Percentiles rank a stretch among this genome's conserved stretches.
phyloP scores from a whole-genome alignment of 2,797 vertebrate genomes.

The Lemur catta region DNA sequence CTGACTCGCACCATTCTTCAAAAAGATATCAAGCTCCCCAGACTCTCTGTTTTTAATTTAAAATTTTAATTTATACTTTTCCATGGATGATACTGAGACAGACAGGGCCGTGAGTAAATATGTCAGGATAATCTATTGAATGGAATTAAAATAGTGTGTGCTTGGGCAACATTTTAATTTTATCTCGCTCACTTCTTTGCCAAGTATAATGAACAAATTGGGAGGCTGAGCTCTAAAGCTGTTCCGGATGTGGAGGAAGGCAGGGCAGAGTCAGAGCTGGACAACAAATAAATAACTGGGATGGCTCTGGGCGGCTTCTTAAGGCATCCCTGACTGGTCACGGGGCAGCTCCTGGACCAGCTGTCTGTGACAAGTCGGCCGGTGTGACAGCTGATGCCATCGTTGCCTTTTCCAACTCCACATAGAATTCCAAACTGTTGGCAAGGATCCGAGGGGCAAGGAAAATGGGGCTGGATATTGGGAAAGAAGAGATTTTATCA shows the following conservation, averaged over 20 bases:
- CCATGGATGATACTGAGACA: slow-evolving; percentile 12
- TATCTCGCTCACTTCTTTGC: slow-evolving; percentile 46
- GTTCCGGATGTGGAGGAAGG: neutral
- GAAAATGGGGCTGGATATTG: neutral
- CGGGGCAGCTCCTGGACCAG: neutral
- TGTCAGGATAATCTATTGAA: slow-evolving; percentile 73
- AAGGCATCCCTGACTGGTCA: neutral
- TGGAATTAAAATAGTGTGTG: slow-evolving; percentile 55
- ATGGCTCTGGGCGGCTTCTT: neutral
- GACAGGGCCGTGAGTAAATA: slow-evolving; percentile 67
- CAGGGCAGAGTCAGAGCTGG: neutral
- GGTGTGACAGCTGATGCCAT: neutral
- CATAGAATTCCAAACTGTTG: neutral
- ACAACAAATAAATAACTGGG: slow-evolving; percentile 69
- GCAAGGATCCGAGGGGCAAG: accelerated
- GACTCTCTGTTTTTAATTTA: slow-evolving; percentile 71
- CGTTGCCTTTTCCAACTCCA: slow-evolving; percentile 31
- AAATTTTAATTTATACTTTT: slow-evolving; percentile 65
- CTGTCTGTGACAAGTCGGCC: neutral
- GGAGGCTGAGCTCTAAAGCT: slow-evolving; percentile 40
- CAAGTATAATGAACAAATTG: slow-evolving; percentile 53
- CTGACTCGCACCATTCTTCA: slow-evolving; percentile 72
- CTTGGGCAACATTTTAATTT: slow-evolving; percentile 76
- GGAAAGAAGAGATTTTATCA: accelerated
- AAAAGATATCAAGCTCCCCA: slow-evolving; percentile 75